Base-by-base conservation (phyloP, 2,113 vertebrate genomes). In the Pedetes capensis region DNA sequence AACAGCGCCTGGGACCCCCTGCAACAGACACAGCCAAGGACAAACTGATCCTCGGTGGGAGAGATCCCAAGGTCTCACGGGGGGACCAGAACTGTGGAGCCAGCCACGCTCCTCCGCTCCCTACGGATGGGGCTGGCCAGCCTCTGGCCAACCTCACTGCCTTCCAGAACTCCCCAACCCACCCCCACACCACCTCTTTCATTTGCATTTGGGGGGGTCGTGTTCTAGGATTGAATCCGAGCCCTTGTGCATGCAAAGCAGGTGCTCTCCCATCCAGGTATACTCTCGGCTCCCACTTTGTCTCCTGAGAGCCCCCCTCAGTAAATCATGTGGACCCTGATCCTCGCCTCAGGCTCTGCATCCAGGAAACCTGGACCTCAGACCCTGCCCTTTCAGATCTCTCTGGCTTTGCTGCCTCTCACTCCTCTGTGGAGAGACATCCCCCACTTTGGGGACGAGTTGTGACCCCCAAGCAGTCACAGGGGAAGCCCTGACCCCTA, bases 1-100 rank as follows among this genome's bases (percentile, higher is more conserved):
- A n/a, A 37, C 16, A 8, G 14, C 27, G 42, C 4, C 0, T 14
- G 0, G 22, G 0, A 2, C 49, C 22, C 6, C 20, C 84, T 69
- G 39, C 84, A 55, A 63, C 51, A 14, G 37, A 49, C 91, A 68
- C 12, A 29, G 32, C n/a, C n/a, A 3, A 53, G 0, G 10, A 16
- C 47, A 3, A 5, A 42, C 39, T 51, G 8, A 42, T 10, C 44
- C 10, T 0, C 22, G 16, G 8, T 17, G 44, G 8, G 34, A 44
- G 59, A 55, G 10, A 11, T 12, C 25, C 44, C 61, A 18, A 0
- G 0, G 25, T 37, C n/a, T 42, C 53, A 9, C 39, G 20, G 37
- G 4, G 3, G 64, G 63, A 12, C 32, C 20, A 5, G 3, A 49
- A 68, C 37, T 66, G 4, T 3, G 69, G 44, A 8, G 1, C 29